These are phyloP conservation scores for Tribolium castaneum DNA, from an alignment of 1,140 invertebrate species.

Conservation along the genomic window DNA sequence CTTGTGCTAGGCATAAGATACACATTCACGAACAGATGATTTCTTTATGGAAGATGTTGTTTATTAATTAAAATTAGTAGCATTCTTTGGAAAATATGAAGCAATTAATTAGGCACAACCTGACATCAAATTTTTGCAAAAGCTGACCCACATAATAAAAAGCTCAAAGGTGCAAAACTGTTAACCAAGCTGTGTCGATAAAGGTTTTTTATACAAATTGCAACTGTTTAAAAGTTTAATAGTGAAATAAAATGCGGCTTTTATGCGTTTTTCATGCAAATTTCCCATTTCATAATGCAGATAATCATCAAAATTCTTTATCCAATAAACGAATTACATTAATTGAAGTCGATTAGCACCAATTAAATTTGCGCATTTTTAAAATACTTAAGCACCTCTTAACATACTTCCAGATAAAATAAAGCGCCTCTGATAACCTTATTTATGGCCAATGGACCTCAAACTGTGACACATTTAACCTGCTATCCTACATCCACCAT, in stretches of 20 bases:
- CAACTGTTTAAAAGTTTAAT: slow-evolving; percentile 6
- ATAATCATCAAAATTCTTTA: slow-evolving; percentile 25
- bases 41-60: too few species aligned
- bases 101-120: too few species aligned
- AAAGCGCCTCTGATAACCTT: background rate
- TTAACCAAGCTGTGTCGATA: background rate
- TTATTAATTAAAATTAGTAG: background rate
- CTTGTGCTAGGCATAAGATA: too few species aligned
- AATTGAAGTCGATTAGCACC: slow-evolving; percentile 29
- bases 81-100: background rate
- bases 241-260: slow-evolving; percentile 10
- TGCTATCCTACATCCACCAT: background rate
- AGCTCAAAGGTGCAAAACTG: background rate
- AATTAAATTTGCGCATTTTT: slow-evolving; percentile 26
- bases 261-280: slow-evolving; percentile 29
- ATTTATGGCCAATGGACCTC: background rate
- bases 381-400: slow-evolving; percentile 10
- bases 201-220: slow-evolving; percentile 4
- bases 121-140: background rate
- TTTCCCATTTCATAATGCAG: slow-evolving; percentile 22
- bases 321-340: slow-evolving; percentile 29
- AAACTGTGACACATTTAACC: background rate
- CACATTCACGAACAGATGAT: too few species aligned
- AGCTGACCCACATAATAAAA: background rate
- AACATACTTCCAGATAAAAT: background rate